Evolutionary conservation across 2,888 invertebrate species (phyloP), one percentile per base, ranked within the genome.

Genomic region (Archips crataeganus): DNA sequence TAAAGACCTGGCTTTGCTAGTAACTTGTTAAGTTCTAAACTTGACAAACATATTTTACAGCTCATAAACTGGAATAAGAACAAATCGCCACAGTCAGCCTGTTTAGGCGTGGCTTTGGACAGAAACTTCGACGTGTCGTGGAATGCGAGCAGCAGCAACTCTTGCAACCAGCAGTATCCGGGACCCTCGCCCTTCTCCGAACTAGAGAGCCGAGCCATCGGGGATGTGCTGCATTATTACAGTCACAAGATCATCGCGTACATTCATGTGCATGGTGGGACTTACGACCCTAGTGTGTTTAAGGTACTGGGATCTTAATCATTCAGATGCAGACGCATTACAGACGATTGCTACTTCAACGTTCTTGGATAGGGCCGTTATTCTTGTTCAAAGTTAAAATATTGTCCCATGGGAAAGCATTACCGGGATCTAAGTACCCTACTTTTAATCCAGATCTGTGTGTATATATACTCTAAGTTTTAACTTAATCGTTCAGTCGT

Each of bases 111-210:
- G 0, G 78, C 80, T 0, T 75, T 93, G 54, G 94, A 94, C 42
- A 84, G 93, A 0, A 94, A 94, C 75, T 94, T 94, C 39, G 91
- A 94, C 42, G 84, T 94, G 6, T 83, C 84, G 0, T 93, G 92
- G 92, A 88, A 87, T 61, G 10, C 83, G 0, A 61, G 39, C 0
- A 23, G 62, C 0, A 67, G 82, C 2, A 88, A 82, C 57, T 85
- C 91, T 0, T 94, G 94, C 76, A 88, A 85, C 71, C 88, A 85
- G 62, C 76, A 84, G 2, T 94, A 87, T 75, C 91, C 92, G 2
- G 94, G 94, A 0, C 71, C 79, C 0, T 3, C 4, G 0, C 84
- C 93, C 0, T 93, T 94, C 78, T 90, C 93, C 0, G 94, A 93
- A 74, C 78, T 83, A 0, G 94, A 94, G 76, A 84, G 90, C 0